Conservation (phyloP, 2,797 vertebrate species). For the Dermochelys coriacea region DNA sequence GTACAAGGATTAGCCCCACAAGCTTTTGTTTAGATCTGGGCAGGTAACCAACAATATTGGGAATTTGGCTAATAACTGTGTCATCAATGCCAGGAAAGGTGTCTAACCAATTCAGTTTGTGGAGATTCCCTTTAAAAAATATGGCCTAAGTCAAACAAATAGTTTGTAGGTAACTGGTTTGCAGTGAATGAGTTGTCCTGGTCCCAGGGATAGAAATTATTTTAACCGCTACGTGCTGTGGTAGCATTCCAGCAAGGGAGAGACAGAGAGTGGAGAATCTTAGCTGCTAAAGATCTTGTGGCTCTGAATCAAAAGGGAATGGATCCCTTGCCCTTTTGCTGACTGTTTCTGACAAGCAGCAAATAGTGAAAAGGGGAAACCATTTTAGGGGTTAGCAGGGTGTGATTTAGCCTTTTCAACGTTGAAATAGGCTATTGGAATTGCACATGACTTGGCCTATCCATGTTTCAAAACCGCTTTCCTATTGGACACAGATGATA, state of each 20-base stretch:
- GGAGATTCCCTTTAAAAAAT: background rate
- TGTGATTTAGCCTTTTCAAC: too few relatives aligned
- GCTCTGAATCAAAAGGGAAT: background rate
- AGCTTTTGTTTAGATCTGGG: background rate
- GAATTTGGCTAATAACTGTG: background rate
- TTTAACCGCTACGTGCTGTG: background rate
- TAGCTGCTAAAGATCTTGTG: background rate
- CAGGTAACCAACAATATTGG: background rate
- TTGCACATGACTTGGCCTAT: too few relatives aligned
- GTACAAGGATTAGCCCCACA: background rate
- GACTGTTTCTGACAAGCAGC: background rate
- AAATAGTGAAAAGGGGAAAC: too few relatives aligned
- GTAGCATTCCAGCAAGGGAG: background rate
- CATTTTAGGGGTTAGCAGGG: too few relatives aligned
- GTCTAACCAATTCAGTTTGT: background rate
- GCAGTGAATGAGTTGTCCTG: too few relatives aligned
- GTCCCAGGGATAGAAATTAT: too few relatives aligned
- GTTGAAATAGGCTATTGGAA: too few relatives aligned
- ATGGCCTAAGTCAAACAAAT: background rate
- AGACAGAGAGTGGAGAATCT: background rate
- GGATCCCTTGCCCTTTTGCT: background rate
- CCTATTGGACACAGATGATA: too few relatives aligned
- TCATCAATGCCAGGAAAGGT: background rate
- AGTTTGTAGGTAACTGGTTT: background rate
- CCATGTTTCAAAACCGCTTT: too few relatives aligned